These are phyloP conservation scores for Phymatocera aterrima DNA, from an alignment of 2,888 invertebrate genomes.

Conservation along the genomic window DNA sequence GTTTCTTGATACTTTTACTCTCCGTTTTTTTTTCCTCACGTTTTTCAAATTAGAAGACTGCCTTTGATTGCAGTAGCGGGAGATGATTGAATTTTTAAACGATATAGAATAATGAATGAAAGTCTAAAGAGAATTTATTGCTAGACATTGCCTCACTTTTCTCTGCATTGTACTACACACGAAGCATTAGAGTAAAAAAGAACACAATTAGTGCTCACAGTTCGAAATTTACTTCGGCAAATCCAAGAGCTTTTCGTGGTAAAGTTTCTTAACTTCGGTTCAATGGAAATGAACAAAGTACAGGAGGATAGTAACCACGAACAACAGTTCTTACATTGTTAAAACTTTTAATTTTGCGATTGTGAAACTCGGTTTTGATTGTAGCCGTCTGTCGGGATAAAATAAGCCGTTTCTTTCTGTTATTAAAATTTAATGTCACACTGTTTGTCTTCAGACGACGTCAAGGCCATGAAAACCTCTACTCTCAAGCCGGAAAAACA, in stretches of 20 bases:
- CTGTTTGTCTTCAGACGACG: conserved; percentile 21
- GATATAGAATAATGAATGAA: neutral
- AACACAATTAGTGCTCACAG: neutral
- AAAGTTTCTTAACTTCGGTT: neutral
- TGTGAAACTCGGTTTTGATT: no score
- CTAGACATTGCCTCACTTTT: neutral
- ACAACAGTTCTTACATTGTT: neutral
- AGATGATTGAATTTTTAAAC: neutral
- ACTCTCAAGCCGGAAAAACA: conserved; percentile 38
- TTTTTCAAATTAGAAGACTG: neutral
- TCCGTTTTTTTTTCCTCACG: no score
- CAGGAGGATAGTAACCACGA: neutral
- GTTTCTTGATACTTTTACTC: no score
- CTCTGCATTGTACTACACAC: neutral
- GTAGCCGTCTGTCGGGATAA: neutral
- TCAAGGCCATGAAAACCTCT: conserved; percentile 38
- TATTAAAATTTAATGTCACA: neutral
- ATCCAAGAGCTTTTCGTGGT: neutral
- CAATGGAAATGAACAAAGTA: neutral
- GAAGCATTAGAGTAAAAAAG: neutral
- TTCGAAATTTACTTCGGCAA: neutral
- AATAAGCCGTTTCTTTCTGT: neutral
- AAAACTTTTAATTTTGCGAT: neutral
- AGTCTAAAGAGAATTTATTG: neutral
- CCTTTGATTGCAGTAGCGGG: neutral